Base-by-base conservation (phyloP, 2,888 invertebrate genomes). In the Idaea aversata region DNA sequence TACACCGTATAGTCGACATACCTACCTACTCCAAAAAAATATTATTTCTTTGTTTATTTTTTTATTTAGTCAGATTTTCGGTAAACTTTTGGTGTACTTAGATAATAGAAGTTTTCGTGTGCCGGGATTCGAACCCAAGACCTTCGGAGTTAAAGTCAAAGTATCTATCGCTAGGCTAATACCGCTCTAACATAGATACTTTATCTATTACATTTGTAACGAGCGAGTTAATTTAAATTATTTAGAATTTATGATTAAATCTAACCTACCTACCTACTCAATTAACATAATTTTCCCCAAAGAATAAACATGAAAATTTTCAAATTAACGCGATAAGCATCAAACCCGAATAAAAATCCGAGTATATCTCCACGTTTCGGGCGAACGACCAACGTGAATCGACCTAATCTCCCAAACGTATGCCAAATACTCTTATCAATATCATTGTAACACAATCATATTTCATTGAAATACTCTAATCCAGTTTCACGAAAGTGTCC, bases 381-480 rank as follows among this genome's bases (percentile, higher is more conserved):
- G 61, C 47, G 57, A 34, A 59, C 47, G 15, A 59, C 47, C 47
- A 34, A 59, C 47, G 13, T 47, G 47, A 47, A 47, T 47, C 47
- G 47, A 13, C 47, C 47, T 64, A 63, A 68, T 65, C 70, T 60
- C 63, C 63, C 65, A 68, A 68, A 67, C 69, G 74, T 71, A 72
- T 73, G 70, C 75, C 72, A 75, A 72, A 77, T 76, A 74, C 69
- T 72, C 76, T 77, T 82, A 85, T 83, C 81, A 84, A 83, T 84
- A 83, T 77, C 75, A 65, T 66, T 71, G 72, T 71, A 75, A 76
- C 78, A 74, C 74, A 79, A 75, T 75, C 79, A 79, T 84, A 86
- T 86, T 83, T 86, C 81, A 87, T 79, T 78, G 81, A 80, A 86
- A 85, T 78, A 82, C 65, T 34, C 78, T 80, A 80, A 83, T 82